These are phyloP conservation scores for Erebia epiphron DNA, from an alignment of 2,888 invertebrate species.

Conservation along the genomic window DNA sequence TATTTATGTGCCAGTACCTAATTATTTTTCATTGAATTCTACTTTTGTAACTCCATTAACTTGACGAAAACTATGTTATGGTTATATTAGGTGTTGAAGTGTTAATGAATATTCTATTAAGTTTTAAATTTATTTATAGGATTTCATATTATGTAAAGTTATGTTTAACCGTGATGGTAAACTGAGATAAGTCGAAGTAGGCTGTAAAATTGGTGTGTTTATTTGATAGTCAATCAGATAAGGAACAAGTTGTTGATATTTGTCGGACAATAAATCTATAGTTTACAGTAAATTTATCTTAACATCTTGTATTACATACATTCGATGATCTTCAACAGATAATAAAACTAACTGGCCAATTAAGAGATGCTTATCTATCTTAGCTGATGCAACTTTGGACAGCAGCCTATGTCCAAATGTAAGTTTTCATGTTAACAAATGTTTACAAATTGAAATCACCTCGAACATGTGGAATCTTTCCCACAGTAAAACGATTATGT, in stretches of 20 bases:
- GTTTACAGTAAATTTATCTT: constrained; percentile 6
- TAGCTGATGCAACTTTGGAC: not conserved
- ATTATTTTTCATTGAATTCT: no score
- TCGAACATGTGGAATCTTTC: no score
- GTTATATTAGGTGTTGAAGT: not conserved
- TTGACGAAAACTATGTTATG: not conserved
- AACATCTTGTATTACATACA: not conserved
- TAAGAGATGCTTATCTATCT: not conserved
- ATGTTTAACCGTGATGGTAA: constrained; percentile 8
- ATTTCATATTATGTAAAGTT: constrained; percentile 13
- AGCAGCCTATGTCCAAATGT: no score
- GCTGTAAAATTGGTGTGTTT: constrained; percentile 13
- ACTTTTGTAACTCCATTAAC: no score
- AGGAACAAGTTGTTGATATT: constrained; percentile 8
- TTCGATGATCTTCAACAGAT: not conserved
- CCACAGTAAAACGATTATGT: no score
- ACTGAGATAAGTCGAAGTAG: not conserved
- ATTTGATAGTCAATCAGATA: constrained; percentile 10
- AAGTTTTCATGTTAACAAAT: no score
- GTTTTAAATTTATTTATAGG: constrained; percentile 4
- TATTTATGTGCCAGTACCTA: no score
- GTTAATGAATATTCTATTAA: not conserved
- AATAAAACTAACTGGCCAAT: not conserved
- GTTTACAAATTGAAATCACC: no score
- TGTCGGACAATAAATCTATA: not conserved